Conservation (phyloP, 1,140 invertebrate species). For the Drosophila athabasca region DNA sequence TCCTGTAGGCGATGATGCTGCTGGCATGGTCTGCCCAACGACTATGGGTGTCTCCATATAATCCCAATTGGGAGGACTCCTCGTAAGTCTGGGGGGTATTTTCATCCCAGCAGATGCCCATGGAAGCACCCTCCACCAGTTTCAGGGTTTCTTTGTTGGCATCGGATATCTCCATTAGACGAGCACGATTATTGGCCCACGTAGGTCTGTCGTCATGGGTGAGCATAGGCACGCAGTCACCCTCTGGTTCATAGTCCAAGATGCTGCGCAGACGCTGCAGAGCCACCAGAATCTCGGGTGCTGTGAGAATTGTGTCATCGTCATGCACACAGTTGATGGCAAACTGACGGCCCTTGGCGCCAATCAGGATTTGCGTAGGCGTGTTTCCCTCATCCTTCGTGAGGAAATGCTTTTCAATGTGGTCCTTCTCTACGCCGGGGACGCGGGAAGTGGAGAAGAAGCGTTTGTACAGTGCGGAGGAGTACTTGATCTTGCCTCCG, state of each 20-base stretch:
- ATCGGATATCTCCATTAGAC: conserved; percentile 84
- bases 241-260: conserved; percentile 77
- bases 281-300: conserved; percentile 83
- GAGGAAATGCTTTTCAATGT: conserved; percentile 78
- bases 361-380: conserved; percentile 84
- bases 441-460: conserved; percentile 88
- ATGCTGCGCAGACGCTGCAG: conserved; percentile 85
- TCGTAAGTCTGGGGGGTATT: conserved; percentile 78
- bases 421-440: conserved; percentile 87
- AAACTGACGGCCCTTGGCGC: conserved; percentile 86
- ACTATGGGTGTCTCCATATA: conserved; percentile 84
- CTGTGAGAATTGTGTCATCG: conserved; percentile 74
- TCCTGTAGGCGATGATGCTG: conserved; percentile 84
- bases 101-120: conserved; percentile 87
- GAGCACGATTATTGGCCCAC: conserved; percentile 86
- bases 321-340: conserved; percentile 73
- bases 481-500: conserved; percentile 81
- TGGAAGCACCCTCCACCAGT: conserved; percentile 87
- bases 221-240: conserved; percentile 86
- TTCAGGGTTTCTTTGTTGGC: conserved; percentile 86
- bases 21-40: conserved; percentile 86
- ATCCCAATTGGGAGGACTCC: conserved; percentile 67
- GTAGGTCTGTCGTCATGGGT: conserved; percentile 87
- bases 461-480: conserved; percentile 86
- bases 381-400: conserved; percentile 66